Evolutionary conservation across 1,140 invertebrate species (phyloP).

Genomic region (Leucophenga varia): DNA sequence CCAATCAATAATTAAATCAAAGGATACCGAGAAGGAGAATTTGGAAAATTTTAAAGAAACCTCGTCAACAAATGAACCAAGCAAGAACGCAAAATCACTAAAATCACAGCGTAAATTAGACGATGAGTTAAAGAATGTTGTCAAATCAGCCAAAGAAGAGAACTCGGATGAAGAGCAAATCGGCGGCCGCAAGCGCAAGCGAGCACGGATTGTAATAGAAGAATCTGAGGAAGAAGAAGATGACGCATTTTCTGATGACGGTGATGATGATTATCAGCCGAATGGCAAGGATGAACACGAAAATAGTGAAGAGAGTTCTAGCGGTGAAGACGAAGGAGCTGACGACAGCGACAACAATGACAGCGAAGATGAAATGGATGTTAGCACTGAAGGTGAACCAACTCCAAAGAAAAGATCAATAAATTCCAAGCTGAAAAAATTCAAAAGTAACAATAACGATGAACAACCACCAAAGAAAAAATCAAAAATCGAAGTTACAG

Average conservation of each 20-base stretch:
- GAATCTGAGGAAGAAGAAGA: conserved; percentile 58
- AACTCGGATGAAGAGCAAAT: conserved; percentile 55
- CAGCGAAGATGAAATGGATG: conserved; percentile 21
- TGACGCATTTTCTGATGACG: conserved; percentile 47
- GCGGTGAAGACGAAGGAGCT: background rate
- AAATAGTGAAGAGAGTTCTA: background rate
- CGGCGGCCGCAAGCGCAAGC: conserved; percentile 44
- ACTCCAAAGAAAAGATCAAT: conserved; percentile 31
- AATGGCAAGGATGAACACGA: conserved; percentile 41
- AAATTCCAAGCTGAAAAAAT: conserved; percentile 14
- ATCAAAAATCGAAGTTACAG: conserved; percentile 25
- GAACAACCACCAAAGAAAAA: conserved; percentile 32
- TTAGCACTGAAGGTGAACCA: conserved; percentile 13
- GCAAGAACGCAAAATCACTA: conserved; percentile 3
- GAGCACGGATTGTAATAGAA: conserved; percentile 56
- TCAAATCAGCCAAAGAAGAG: no score
- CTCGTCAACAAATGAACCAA: background rate
- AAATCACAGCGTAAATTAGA: conserved; percentile 24
- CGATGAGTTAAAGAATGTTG: conserved; percentile 29
- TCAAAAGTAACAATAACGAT: conserved; percentile 32
- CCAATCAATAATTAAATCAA: conserved; percentile 18
- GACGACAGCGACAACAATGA: conserved; percentile 16
- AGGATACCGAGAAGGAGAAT: conserved; percentile 30
- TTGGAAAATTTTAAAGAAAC: conserved; percentile 21
- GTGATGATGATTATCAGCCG: conserved; percentile 31